Percentiles rank a stretch among this genome's conserved stretches.
Conservation (phyloP, 2,797 vertebrate species). For the Australoheros facetus region DNA sequence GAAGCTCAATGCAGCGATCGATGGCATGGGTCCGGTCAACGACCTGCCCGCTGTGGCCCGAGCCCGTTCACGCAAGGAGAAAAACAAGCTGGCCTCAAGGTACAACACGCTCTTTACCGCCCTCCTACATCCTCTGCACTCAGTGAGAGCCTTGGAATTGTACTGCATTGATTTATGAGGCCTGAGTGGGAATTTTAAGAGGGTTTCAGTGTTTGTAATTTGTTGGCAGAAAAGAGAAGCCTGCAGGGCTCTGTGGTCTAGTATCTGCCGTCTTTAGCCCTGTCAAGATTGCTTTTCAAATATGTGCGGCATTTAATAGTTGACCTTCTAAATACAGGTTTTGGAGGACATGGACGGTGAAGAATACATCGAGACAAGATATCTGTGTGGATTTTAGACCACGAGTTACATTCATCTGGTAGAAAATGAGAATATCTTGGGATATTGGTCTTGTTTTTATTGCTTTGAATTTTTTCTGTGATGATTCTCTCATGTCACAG, state of each 20-base stretch:
- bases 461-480: not conserved
- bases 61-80: conserved; percentile 81
- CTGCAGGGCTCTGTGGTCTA: conserved; percentile 1
- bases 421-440: not conserved
- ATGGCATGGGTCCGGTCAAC: conserved; percentile 79
- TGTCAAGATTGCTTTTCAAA: conserved; percentile 7
- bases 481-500: not conserved
- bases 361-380: not conserved
- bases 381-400: not conserved
- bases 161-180: not conserved
- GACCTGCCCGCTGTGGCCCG: conserved; percentile 78
- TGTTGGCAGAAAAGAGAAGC: not conserved
- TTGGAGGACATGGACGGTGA: not conserved
- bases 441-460: not conserved
- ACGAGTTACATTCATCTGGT: not conserved
- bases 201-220: conserved; percentile 2
- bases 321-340: conserved; percentile 2
- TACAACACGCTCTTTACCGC: conserved; percentile 32
- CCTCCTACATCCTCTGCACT: not conserved
- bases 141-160: not conserved
- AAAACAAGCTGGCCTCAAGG: conserved; percentile 84
- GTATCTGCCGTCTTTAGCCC: not conserved
- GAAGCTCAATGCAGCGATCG: conserved; percentile 80
- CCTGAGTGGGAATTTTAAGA: conserved; percentile 11
- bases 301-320: not conserved